These are phyloP conservation scores for Takifugu ocellatus DNA, from an alignment of 2,797 vertebrate species.

Conservation along the genomic window DNA sequence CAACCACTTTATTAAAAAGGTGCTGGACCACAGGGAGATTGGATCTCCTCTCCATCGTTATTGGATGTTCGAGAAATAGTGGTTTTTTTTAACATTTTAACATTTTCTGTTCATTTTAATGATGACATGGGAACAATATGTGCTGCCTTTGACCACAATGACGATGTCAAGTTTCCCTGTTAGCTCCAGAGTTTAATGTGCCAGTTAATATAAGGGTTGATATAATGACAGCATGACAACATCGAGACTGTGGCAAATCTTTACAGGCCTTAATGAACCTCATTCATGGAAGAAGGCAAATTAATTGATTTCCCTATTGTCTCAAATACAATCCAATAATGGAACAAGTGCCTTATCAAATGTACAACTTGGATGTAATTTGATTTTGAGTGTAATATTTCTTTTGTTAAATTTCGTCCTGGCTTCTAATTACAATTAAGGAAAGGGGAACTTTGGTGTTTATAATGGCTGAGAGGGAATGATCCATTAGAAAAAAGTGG, in stretches of 20 bases:
- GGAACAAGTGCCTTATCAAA: conserved; percentile 33
- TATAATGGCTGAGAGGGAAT: conserved; percentile 9
- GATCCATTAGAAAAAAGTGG: conserved; percentile 27
- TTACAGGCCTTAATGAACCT: conserved; percentile 10
- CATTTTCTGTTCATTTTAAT: too few species aligned
- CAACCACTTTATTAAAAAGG: too few species aligned
- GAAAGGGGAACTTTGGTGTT: conserved; percentile 19
- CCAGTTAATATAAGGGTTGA: too few species aligned
- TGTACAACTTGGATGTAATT: conserved; percentile 31
- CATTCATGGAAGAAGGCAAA: conserved; percentile 24
- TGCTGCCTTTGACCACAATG: too few species aligned
- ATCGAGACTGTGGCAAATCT: conserved; percentile 4
- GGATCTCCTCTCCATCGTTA: too few species aligned
- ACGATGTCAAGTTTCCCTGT: too few species aligned
- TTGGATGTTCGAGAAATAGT: too few species aligned
- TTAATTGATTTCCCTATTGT: conserved; percentile 24
- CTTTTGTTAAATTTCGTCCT: conserved; percentile 7
- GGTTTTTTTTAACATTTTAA: too few species aligned
- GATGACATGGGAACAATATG: too few species aligned
- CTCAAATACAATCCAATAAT: conserved; percentile 14
- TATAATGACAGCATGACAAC: too few species aligned
- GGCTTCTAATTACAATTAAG: conserved; percentile 30
- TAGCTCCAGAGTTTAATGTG: too few species aligned
- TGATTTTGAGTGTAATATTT: conserved; percentile 28
- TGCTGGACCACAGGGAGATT: too few species aligned